Evolutionary conservation across 92 coral and sea anemone species (phyloP).

Genomic region (Porites rus): DNA sequence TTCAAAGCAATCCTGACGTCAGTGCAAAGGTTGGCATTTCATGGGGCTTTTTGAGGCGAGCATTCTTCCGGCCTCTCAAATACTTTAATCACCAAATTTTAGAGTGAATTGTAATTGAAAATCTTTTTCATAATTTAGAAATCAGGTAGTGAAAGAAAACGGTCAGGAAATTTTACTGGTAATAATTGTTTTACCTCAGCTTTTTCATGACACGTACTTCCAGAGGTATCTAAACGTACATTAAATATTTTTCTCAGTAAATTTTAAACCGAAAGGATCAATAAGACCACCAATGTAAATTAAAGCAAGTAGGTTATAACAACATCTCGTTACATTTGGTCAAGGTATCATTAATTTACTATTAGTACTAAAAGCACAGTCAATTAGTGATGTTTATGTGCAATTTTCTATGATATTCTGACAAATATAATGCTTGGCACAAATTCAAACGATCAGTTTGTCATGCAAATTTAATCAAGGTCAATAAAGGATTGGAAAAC

Average conservation of each 20-base stretch:
- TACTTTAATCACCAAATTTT: not conserved
- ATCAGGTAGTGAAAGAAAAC: not conserved
- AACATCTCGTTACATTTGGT: constrained; percentile 23
- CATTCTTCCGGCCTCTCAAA: constrained; percentile 24
- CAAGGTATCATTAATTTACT: not conserved
- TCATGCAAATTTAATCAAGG: not conserved
- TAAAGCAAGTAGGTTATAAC: not conserved
- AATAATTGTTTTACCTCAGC: not conserved
- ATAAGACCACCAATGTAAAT: no score
- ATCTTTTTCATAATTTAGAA: constrained; percentile 22
- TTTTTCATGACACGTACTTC: not conserved
- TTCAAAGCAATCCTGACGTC: constrained; percentile 41
- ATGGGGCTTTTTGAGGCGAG: not conserved
- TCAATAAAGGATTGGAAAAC: no score
- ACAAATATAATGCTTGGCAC: not conserved
- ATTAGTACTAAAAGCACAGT: constrained; percentile 3
- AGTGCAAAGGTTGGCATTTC: not conserved
- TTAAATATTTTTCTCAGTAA: not conserved
- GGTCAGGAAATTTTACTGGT: constrained; percentile 7
- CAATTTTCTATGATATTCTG: not conserved
- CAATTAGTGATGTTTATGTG: constrained; percentile 8
- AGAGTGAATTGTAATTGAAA: constrained; percentile 25
- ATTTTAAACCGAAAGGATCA: no score
- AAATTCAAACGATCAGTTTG: not conserved
- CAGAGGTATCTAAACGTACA: not conserved